These are phyloP conservation scores for Oscheius sp. DNA, from an alignment of 2,888 invertebrate species.

Conservation along the genomic window DNA sequence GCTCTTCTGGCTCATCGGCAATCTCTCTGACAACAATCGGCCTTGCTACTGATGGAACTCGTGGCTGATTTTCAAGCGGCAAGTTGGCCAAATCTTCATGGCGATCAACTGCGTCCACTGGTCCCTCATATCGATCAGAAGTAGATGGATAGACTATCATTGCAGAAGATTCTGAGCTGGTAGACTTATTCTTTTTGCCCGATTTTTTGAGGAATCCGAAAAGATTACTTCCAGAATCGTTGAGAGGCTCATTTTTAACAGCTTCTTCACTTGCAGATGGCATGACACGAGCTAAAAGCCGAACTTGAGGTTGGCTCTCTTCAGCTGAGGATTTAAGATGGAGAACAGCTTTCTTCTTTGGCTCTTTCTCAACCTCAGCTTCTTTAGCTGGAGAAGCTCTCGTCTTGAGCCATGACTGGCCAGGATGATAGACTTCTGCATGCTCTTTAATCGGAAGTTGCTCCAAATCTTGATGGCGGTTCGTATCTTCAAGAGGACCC, in stretches of 20 bases:
- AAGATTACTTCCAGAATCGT: not conserved
- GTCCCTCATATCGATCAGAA: conserved; percentile 10
- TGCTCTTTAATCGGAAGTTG: conserved; percentile 31
- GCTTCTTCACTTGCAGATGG: not conserved
- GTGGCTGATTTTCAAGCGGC: conserved; percentile 13
- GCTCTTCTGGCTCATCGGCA: not conserved
- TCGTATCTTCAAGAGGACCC: conserved; percentile 25
- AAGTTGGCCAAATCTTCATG: conserved; percentile 15
- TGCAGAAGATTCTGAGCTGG: not conserved
- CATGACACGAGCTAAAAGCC: conserved; percentile 36
- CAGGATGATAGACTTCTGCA: conserved; percentile 36
- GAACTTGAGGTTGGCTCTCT: conserved; percentile 23
- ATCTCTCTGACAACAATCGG: not conserved
- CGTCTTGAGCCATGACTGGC: conserved; percentile 13
- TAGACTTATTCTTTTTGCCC: not conserved
- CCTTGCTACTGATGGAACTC: not conserved
- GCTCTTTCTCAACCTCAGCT: not conserved
- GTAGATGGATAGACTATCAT: conserved; percentile 1
- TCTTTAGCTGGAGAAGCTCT: not conserved
- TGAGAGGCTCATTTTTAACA: not conserved
- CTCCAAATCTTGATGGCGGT: conserved; percentile 5
- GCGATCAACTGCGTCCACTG: conserved; percentile 16
- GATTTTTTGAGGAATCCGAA: conserved; percentile 9
- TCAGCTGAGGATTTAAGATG: conserved; percentile 10
- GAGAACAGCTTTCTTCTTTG: conserved; percentile 19